Base-by-base conservation (phyloP, 2,113 vertebrate species). In the Pseudorhombus dupliciocellatus region DNA sequence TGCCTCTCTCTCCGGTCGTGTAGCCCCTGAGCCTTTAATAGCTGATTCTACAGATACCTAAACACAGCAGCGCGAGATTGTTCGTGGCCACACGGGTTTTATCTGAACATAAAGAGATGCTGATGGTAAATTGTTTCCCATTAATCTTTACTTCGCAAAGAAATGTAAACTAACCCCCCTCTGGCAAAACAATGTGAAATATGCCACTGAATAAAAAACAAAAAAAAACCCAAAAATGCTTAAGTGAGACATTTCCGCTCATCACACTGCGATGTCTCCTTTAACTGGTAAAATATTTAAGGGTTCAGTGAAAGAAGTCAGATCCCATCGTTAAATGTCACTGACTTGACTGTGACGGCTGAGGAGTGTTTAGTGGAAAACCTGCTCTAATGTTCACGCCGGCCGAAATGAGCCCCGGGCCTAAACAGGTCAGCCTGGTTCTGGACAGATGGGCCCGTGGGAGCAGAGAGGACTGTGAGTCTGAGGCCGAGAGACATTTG, bases 381-480 rank as follows among this genome's bases (percentile, higher is more conserved):
- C 28, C 16, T 64, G 61, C 14, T 55, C 24, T 9, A 21, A 67
- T 37, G 21, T 46, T 31, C 10, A 20, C 28, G 62, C 18, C 57
- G 61, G 42, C 8, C 64, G 25, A 40, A 72, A 42, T 51, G 20
- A 46, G 54, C 40, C 48, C 48, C 42, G 2, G 6, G 53, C 50
- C 52, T 26, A 58, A 84, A 78, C 68, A 69, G 55, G 48, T 25
- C 40, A 48, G 53, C 20, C 50, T 53, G 52, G 63, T 69, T 69
- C 58, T 79, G 72, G 81, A 79, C 65, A 60, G 54, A 81, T n/a
- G 30, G 61, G 65, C 67, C 55, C 66, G 15, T 50, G 74, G 50
- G 72, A 83, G 42, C 51, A 25, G 25, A 67, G 37, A 70, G 62
- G 53, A 75, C 55, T 75, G 53, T 2, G 53, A 73, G 57, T 52